Evolutionary conservation across 1,140 invertebrate species (phyloP).

Genomic region (Pinna nobilis): DNA sequence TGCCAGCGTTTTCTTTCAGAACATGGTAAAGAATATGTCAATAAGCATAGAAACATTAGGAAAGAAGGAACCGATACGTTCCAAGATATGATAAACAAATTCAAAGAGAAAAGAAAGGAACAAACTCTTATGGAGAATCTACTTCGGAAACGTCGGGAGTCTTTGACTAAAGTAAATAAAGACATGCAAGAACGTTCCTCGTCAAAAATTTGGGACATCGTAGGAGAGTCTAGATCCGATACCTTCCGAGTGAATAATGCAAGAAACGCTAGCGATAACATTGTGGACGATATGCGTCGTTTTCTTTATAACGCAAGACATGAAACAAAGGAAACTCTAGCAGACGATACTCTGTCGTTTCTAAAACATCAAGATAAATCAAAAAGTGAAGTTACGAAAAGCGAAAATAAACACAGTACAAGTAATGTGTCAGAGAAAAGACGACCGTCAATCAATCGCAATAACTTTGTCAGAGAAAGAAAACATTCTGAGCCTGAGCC

Average conservation of each 20-base stretch:
- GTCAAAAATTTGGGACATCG: not conserved
- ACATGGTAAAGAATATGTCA: too few relatives aligned
- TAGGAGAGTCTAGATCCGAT: not conserved
- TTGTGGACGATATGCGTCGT: conserved; percentile 6
- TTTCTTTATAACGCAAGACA: not conserved
- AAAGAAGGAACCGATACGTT: too few relatives aligned
- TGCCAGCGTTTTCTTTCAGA: too few relatives aligned
- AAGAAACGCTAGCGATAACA: not conserved
- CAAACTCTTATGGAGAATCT: not conserved
- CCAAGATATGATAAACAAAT: conserved; percentile 8
- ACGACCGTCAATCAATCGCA: too few relatives aligned
- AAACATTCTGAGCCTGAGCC: too few relatives aligned
- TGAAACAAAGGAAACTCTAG: not conserved
- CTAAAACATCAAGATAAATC: too few relatives aligned
- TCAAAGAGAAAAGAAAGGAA: conserved; percentile 2
- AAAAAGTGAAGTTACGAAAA: too few relatives aligned
- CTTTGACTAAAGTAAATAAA: not conserved
- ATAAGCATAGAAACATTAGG: too few relatives aligned
- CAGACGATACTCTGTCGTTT: too few relatives aligned
- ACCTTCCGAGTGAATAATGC: not conserved
- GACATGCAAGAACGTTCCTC: not conserved
- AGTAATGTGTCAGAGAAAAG: too few relatives aligned
- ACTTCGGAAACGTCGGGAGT: conserved; percentile 3
- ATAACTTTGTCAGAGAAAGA: too few relatives aligned
- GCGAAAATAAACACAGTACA: too few relatives aligned